Percentiles rank a stretch among this genome's conserved stretches.
Evolutionary conservation across 2,113 vertebrate genomes (phyloP).

Genomic region (Anhinga anhinga): DNA sequence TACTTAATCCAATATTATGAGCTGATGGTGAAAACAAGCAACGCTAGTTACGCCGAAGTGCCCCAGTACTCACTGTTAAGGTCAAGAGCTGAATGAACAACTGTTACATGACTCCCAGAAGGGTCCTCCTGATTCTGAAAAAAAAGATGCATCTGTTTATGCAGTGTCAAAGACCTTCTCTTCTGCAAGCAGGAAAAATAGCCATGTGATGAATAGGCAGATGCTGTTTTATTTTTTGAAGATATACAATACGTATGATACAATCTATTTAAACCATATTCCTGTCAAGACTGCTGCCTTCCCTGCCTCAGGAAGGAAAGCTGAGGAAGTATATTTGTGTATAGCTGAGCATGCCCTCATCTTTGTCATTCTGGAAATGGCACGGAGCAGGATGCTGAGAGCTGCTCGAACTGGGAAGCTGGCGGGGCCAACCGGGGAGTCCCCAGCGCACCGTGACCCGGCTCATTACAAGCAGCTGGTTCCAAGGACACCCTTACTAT

Average conservation of each 20-base stretch:
- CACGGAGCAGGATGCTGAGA: neutral
- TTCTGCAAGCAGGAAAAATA: neutral
- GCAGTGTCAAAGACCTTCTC: neutral
- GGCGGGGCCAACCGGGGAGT: neutral
- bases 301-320: neutral
- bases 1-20: neutral
- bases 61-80: neutral
- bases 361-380: neutral
- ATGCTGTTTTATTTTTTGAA: neutral
- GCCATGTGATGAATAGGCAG: neutral
- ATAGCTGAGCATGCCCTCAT: neutral
- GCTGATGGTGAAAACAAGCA: neutral
- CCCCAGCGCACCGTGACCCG: neutral
- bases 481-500: neutral
- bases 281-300: neutral
- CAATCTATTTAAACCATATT: neutral
- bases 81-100: neutral
- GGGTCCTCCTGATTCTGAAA: neutral
- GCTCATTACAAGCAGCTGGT: neutral
- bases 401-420: neutral
- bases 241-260: neutral
- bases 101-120: neutral
- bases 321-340: neutral
- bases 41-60: neutral
- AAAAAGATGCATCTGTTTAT: neutral